Evolutionary conservation across 53 echinoderm and acorn worm species (phyloP), one percentile per base, ranked within the genome.

Genomic region (Glandiceps talaboti): DNA sequence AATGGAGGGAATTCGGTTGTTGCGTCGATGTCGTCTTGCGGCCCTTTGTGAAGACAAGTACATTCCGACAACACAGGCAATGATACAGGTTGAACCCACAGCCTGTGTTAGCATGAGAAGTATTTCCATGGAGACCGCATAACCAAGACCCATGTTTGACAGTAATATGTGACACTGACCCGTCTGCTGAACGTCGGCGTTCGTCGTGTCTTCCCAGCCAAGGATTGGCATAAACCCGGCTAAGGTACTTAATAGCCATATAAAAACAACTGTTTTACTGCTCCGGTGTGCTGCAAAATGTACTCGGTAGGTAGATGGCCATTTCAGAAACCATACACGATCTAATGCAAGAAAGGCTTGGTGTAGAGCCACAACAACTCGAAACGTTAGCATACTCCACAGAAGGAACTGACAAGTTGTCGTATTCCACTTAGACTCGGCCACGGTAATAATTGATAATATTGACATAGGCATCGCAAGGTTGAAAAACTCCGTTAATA

Each of bases 321-420:
- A 94, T 79, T 94, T 94, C 28, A 94, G 77, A 0, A 92, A 90
- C 95, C 95, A 94, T 26, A 94, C 95, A 25, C 95, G 90, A 79
- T 94, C 95, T 80, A 94, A 80, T 0, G 95, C 82, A 14, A 94
- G 83, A 77, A 90, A 94, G 14, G 92, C 84, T 10, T 91, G 84
- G 75, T 94, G 92, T 1, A 94, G 82, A 10, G 88, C 86, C 80
- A 88, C 90, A 14, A 94, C 88, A 28, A 90, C 88, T 29, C 90
- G 82, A 73, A 90, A 94, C 33, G 90, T 90, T 79, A 94, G 92
- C 1, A 94, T 83, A 79, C 95, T 90, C 95, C 95, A 94, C 32
- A 94, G 88, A 6, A 94, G 73, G 64, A 94, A 91, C 74, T 90
- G 90, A 82, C 95, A 94, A 29, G 86, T 82, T 14, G 85, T 85